Evolutionary conservation across 2,797 vertebrate species (phyloP), one percentile per base, ranked within the genome.

Genomic region (Decapterus maruadsi): DNA sequence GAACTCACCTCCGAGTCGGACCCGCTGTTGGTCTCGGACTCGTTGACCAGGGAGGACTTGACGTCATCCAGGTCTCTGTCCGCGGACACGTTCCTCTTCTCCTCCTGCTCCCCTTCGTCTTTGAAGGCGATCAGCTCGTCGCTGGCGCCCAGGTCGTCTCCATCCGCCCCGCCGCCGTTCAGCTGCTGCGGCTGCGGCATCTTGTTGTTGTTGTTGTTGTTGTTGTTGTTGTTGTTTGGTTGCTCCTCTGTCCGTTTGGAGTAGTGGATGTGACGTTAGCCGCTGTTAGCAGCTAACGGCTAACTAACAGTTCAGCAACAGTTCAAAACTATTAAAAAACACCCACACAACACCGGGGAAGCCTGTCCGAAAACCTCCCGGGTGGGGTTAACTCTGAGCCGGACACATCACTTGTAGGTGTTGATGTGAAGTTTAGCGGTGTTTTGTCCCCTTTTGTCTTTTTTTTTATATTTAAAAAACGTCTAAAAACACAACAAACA

Each of bases 41-140:
- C 97, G 93, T 97, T 95, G 78, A 98, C 97, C 84, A 98, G 89
- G 0, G 97, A 97, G 16, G 97, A 97, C 92, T 98, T 98, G 83
- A 98, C 95, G 57, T 98, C 97, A 89, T 97, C 97, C 91, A 98
- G 87, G 85, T 98, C 97, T 68, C 95, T 90, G 42, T 95, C 96
- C 0, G 96, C 94, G 26, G 96, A 95, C 75, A 93, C 96, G 60
- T 26, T 95, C 75, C 95, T 95, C 89, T 97, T 97, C 82, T 97
- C 97, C 90, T 97, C 96, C 87, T 96, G 96, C 50, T 98, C 96
- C 12, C 97, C 97, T 51, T 97, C 96, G 84, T 97, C 97, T 90
- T 97, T 96, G 78, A 98, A 98, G 1, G 96, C 91, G 83, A 98
- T 97, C 75, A 98, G 94, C 84, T 98, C 97, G 80, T 98, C 97